Percentiles rank a stretch among this genome's conserved stretches.
These are phyloP conservation scores for Nasonia vitripennis DNA, from an alignment of 1,140 invertebrate genomes.

Conservation along the genomic window DNA sequence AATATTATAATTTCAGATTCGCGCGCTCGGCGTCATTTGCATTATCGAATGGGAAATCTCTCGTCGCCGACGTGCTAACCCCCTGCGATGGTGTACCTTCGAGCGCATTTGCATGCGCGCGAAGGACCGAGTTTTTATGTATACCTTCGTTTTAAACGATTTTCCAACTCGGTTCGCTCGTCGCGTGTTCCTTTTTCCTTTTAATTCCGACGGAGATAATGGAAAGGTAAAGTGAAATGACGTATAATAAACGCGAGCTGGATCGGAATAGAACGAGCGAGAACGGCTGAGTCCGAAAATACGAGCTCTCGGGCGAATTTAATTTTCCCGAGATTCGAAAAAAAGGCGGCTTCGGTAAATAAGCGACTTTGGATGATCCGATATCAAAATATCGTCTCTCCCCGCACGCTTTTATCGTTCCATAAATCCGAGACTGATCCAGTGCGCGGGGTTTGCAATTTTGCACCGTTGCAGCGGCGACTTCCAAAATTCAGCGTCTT, in stretches of 20 bases:
- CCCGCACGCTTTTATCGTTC: slow-evolving; percentile 53
- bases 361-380: slow-evolving; percentile 59
- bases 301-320: background rate
- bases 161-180: background rate
- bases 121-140: background rate
- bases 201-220: background rate
- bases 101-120: background rate
- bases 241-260: too few species aligned
- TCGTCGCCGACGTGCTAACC: background rate
- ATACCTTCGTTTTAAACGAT: background rate
- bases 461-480: background rate
- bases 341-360: slow-evolving; percentile 61
- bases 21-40: background rate
- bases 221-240: too few species aligned
- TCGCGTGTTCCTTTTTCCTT: background rate
- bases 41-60: slow-evolving; percentile 27
- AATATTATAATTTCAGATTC: slow-evolving; percentile 36
- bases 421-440: slow-evolving; percentile 55
- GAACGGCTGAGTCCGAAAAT: too few species aligned
- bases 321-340: slow-evolving; percentile 23
- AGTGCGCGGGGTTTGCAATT: background rate
- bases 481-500: slow-evolving; percentile 19
- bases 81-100: background rate
- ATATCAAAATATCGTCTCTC: slow-evolving; percentile 55
- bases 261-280: too few species aligned